Percentiles rank a stretch among this genome's conserved stretches.
Evolutionary conservation across 2,888 invertebrate species (phyloP).

Genomic region (Mycalesis mineus): DNA sequence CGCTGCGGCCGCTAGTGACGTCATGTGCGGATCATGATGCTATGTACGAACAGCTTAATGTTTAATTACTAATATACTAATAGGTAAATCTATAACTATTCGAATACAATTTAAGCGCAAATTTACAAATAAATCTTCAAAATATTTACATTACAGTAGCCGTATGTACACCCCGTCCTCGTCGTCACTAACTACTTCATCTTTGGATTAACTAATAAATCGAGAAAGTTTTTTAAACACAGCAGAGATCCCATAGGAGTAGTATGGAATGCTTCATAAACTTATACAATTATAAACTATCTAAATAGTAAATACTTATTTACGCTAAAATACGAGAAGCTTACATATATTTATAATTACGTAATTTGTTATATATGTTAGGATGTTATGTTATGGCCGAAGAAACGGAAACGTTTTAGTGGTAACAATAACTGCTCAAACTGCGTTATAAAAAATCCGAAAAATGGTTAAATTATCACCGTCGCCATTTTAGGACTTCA

Average conservation of each 20-base stretch:
- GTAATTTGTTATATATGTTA: constrained; percentile 16
- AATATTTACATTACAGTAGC: constrained; percentile 35
- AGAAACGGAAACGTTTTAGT: not conserved
- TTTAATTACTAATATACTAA: not conserved
- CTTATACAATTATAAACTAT: constrained; percentile 72
- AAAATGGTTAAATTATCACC: no score
- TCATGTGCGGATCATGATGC: not conserved
- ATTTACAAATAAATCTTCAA: constrained; percentile 59
- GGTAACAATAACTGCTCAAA: no score
- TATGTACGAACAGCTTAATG: not conserved
- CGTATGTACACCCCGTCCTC: constrained; percentile 53
- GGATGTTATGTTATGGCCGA: not conserved
- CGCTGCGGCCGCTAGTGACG: no score
- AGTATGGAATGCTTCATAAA: constrained; percentile 70
- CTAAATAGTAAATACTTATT: constrained; percentile 60
- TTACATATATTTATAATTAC: constrained; percentile 34
- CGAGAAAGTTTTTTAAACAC: constrained; percentile 70
- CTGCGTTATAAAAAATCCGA: no score
- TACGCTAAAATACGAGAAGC: constrained; percentile 53
- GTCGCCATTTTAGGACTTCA: no score
- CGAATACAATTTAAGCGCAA: constrained; percentile 42
- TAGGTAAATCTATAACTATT: constrained; percentile 7
- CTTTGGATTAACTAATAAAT: constrained; percentile 58
- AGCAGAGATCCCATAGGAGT: constrained; percentile 75
- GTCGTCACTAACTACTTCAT: constrained; percentile 41